phyloP scores from a whole-genome alignment of 2,797 vertebrate species.

The Artibeus lituratus region DNA sequence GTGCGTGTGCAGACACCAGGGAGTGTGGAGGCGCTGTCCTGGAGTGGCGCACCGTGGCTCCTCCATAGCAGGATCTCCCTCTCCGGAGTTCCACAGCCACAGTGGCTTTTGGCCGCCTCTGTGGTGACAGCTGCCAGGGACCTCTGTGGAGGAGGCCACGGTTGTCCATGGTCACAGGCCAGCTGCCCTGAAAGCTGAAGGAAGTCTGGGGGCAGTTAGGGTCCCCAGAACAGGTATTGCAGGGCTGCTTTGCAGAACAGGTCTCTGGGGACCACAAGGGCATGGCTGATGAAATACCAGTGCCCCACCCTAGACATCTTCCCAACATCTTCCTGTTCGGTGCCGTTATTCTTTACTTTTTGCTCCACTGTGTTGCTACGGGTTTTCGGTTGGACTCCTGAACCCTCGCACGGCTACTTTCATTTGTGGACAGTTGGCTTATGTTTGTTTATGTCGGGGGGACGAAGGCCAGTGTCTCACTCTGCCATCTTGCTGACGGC shows the following conservation, averaged over 20 bases:
- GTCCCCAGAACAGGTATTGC: background rate
- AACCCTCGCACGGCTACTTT: background rate
- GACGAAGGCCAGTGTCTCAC: background rate
- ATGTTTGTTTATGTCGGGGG: background rate
- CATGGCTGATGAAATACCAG: fast-evolving
- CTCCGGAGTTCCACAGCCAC: background rate
- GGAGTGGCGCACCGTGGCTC: background rate
- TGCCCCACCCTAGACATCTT: background rate
- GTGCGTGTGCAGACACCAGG: background rate
- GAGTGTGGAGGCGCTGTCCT: background rate
- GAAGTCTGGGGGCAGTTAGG: too few species aligned
- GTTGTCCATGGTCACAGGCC: background rate
- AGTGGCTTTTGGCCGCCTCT: background rate
- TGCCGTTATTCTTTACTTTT: background rate
- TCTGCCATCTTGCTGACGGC: background rate
- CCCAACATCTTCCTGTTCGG: fast-evolving
- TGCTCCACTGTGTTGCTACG: background rate
- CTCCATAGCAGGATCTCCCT: background rate
- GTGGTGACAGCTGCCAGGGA: background rate
- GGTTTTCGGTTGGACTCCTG: background rate
- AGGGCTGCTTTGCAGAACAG: background rate
- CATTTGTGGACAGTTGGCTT: background rate
- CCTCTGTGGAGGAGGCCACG: background rate
- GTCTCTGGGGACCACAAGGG: background rate
- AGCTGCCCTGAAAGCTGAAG: background rate